Conservation (phyloP, 1,140 invertebrate genomes). For the Dendrolimus kikuchii region DNA sequence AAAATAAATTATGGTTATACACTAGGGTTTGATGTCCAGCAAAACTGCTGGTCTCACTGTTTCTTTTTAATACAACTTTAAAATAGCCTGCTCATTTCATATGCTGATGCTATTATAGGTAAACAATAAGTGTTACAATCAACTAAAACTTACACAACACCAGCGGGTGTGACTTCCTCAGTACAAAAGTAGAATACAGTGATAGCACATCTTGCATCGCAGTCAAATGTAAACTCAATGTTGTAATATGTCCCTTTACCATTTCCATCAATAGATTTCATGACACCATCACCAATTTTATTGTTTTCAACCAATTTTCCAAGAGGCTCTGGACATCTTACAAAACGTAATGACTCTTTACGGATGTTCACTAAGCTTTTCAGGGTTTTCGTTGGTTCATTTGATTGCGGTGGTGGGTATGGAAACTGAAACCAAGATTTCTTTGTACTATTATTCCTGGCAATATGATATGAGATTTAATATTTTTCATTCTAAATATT, state of each 20-base stretch:
- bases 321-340: constrained; percentile 75
- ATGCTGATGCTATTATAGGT: too few relatives aligned
- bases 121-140: neutral
- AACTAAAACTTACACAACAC: constrained; percentile 77
- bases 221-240: constrained; percentile 98
- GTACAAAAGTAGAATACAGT: constrained; percentile 96
- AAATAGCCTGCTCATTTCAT: too few relatives aligned
- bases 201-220: constrained; percentile 94
- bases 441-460: too few relatives aligned
- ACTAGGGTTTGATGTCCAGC: too few relatives aligned
- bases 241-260: constrained; percentile 85
- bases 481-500: neutral
- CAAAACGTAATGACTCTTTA: constrained; percentile 95
- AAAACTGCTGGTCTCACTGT: too few relatives aligned
- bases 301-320: constrained; percentile 70
- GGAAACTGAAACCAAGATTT: constrained; percentile 83
- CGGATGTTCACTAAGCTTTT: constrained; percentile 97
- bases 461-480: neutral
- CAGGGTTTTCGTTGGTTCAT: constrained; percentile 96
- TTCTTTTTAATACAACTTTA: too few relatives aligned
- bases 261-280: constrained; percentile 58
- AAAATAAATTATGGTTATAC: too few relatives aligned
- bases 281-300: constrained; percentile 43
- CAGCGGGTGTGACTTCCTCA: constrained; percentile 89
- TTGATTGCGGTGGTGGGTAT: constrained; percentile 95